Evolutionary conservation across 2,797 vertebrate genomes (phyloP), one percentile per base, ranked within the genome.

Genomic region (Poecilia picta): DNA sequence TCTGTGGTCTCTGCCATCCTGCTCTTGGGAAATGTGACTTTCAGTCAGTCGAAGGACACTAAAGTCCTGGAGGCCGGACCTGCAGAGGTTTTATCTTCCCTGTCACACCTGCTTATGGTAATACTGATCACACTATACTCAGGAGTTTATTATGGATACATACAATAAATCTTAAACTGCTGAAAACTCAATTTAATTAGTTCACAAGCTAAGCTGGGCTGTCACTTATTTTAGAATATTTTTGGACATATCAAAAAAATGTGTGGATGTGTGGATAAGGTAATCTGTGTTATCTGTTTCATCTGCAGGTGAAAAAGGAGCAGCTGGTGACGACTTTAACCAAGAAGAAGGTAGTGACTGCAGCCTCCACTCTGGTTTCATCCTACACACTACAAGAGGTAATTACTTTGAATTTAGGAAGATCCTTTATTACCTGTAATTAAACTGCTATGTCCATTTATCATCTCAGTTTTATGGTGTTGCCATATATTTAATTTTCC

Each of bases 1-100:
- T 96, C 97, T 28, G 79, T 97, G 72, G 96, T 99, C 31, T 99
- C 98, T 1, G 97, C 98, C 80, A 98, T 99, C 87, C 95, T 99
- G 76, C 97, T 96, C 89, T 91, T 99, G 94, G 98, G 98, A 64
- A 99, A 99, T 0, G 91, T 99, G 88, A 97, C 94, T 0, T 98
- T 96, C 86, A 95, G 93, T 46, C 94, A 88, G 55, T 93, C 96
- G 0, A 95, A 96, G 74, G 95, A 95, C 2, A 94, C 96, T 1
- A 94, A 96, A 73, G 95, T 95, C 1, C 87, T 98, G 89, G 96
- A 97, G 8, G 97, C 96, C 0, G 98, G 98, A 70, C 98, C 98
- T 16, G 91, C 95, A 0, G 94, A 96, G 62, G 96, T 97, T 77
- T 84, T 99, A 81, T 94, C 97, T 51, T 97, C 96, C 0, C 94